Conservation (phyloP, 2,797 vertebrate genomes). For the Rhynchotus rufescens region DNA sequence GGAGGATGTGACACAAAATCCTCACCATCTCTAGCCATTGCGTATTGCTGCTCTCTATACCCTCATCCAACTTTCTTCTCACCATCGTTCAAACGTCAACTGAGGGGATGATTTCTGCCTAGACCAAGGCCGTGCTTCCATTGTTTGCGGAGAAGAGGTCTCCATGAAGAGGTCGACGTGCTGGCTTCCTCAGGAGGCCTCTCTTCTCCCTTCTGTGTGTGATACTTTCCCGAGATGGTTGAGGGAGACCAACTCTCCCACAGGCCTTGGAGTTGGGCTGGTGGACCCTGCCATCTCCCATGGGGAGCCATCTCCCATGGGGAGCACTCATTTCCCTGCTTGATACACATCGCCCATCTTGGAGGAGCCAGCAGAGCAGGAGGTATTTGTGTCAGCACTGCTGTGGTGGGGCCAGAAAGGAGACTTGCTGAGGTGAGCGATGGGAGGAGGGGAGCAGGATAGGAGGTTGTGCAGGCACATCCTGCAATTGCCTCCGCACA, state of each 20-base stretch:
- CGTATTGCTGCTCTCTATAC: accelerated
- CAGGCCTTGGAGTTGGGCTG: neutral
- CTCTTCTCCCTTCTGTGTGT: accelerated
- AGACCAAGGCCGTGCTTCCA: neutral
- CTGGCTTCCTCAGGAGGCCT: neutral
- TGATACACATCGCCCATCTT: accelerated
- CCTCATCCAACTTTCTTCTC: neutral
- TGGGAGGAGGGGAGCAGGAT: constrained; percentile 28
- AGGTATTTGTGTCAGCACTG: neutral
- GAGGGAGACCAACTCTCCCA: accelerated
- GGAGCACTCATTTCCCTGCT: neutral
- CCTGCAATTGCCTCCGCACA: neutral
- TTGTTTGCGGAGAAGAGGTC: neutral
- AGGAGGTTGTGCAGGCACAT: neutral
- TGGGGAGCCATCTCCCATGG: neutral
- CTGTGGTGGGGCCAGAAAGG: neutral
- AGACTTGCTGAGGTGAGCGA: constrained; percentile 10
- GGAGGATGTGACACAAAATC: neutral
- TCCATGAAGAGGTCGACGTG: neutral
- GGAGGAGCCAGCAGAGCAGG: neutral
- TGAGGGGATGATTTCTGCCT: neutral
- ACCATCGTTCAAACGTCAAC: neutral
- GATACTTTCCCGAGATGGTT: neutral
- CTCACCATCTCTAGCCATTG: neutral
- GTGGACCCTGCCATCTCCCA: neutral